Conservation (phyloP, 2,113 vertebrate genomes). For the Turnix velox region DNA sequence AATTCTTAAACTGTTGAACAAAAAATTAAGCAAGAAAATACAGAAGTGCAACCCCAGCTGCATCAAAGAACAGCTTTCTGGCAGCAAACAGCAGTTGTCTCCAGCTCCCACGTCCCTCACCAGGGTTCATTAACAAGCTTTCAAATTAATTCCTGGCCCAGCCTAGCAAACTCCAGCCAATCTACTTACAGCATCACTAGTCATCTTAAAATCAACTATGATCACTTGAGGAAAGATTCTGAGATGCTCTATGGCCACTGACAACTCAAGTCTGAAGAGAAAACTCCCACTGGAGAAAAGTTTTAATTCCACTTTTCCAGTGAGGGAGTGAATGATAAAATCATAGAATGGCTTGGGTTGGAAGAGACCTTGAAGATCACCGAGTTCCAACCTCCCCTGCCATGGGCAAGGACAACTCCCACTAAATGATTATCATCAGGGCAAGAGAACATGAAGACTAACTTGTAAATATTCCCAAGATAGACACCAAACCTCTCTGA, state of each 20-base stretch:
- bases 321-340: not conserved
- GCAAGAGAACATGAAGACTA: not conserved
- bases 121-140: not conserved
- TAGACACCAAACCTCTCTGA: not conserved
- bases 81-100: not conserved
- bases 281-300: not conserved
- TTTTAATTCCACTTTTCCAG: not conserved
- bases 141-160: not conserved
- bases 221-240: rapidly evolving
- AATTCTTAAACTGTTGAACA: not conserved
- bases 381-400: too few relatives aligned
- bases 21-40: not conserved
- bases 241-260: not conserved
- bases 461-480: not conserved
- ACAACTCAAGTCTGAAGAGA: not conserved
- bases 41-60: not conserved
- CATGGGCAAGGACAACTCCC: too few relatives aligned
- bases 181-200: not conserved
- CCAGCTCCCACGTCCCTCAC: not conserved
- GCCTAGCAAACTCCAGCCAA: not conserved
- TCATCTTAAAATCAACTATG: not conserved
- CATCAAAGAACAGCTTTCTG: rapidly evolving
- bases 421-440: too few relatives aligned
- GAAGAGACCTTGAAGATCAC: too few relatives aligned
- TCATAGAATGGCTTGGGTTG: too few relatives aligned